Base-by-base conservation (phyloP, 2,888 invertebrate species). In the Drosophila borborema region DNA sequence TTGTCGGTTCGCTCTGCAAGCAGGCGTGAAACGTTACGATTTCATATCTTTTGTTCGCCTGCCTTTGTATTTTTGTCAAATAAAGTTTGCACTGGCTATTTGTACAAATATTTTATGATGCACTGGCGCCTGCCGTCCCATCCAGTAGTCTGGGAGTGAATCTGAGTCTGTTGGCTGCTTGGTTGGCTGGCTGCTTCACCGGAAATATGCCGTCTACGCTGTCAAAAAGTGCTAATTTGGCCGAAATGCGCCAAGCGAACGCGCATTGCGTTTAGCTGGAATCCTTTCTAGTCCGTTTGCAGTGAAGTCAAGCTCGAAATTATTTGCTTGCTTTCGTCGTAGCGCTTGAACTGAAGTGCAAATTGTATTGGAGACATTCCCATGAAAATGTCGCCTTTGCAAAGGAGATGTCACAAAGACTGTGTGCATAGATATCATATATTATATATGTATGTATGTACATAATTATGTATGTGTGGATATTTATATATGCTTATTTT, bases 1-100 rank as follows among this genome's bases (percentile, higher is more conserved):
- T 88, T 88, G 84, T 88, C 84, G 88, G 89, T 45, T 20, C 51
- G 60, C 20, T 28, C 38, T 53, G 49, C 46, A 61, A 49, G 74
- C 82, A 79, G 86, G 86, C 86, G 86, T 87, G 86, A 88, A 87
- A 75, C 88, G 74, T 81, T 89, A 63, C 88, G 70, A 70, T 87
- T 87, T 53, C 65, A 69, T 85, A 85, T 85, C 86, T 80, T 82
- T 83, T 83, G 88, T 86, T 86, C 58, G 51, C 23, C 41, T 28
- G 43, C 55, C 58, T 51, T 69, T 64, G 56, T 68, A 9, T 45
- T 20, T 36, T 64, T 72, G 71, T 72, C 69, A 65, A 68, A 68
- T 71, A 64, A 68, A 74, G 58, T 65, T 79, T 69, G 49, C 18
- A 59, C 45, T 51, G 56, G 69, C 53, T 51, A 66, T 87, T 84